These are phyloP conservation scores for Pollimyrus isidori DNA, from an alignment of 2,113 vertebrate genomes.

Conservation along the genomic window DNA sequence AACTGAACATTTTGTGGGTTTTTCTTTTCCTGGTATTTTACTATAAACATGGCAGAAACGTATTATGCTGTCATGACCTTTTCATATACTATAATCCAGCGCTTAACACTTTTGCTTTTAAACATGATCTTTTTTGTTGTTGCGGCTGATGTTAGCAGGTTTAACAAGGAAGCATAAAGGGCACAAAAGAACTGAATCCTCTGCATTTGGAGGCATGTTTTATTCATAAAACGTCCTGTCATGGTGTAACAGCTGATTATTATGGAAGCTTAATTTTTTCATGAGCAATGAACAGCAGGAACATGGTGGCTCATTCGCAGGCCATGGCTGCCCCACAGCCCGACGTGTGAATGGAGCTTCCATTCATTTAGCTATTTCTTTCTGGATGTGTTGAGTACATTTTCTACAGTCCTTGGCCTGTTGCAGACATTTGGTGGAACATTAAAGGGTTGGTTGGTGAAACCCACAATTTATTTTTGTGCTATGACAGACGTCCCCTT, in stretches of 20 bases:
- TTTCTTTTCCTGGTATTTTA: not conserved
- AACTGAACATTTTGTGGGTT: not conserved
- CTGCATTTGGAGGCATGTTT: conserved; percentile 3
- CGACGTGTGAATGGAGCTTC: not conserved
- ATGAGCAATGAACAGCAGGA: conserved; percentile 1
- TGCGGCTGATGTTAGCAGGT: not conserved
- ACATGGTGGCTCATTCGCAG: not conserved
- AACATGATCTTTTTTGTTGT: not conserved
- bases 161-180: conserved; percentile 6
- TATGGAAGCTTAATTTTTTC: not conserved
- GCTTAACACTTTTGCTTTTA: not conserved
- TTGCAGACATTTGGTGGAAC: not conserved
- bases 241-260: not conserved
- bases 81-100: not conserved
- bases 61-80: not conserved
- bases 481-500: not conserved
- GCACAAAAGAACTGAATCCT: not conserved
- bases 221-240: conserved; percentile 18
- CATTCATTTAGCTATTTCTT: not conserved
- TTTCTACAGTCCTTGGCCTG: not conserved
- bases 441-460: not conserved
- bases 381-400: not conserved
- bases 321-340: not conserved
- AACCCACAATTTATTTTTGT: not conserved
- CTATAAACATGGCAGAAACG: not conserved